Percentiles rank a stretch among this genome's conserved stretches.
Evolutionary conservation across 1,140 invertebrate species (phyloP).

Genomic region (Pentalonia nigronervosa): DNA sequence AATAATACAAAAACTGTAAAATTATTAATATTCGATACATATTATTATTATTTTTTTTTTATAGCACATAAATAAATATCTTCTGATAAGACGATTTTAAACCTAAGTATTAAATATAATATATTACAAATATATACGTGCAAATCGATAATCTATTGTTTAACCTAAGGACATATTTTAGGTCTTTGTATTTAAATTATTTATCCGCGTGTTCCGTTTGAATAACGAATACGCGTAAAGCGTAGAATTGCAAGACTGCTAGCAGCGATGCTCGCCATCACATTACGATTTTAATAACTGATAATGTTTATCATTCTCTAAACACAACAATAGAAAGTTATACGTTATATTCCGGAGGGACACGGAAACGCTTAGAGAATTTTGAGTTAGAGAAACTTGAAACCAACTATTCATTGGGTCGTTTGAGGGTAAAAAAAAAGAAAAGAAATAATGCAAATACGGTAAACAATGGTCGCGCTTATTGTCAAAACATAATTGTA

Average conservation of each 20-base stretch:
- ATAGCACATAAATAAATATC: neutral
- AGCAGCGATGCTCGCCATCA: neutral
- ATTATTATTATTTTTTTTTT: neutral
- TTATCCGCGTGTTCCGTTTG: slow-evolving; percentile 6
- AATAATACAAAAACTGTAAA: neutral
- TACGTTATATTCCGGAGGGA: neutral
- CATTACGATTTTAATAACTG: slow-evolving; percentile 46
- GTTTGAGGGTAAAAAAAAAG: neutral
- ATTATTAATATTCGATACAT: neutral
- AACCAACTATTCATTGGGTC: neutral
- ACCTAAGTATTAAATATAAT: neutral
- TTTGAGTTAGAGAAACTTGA: neutral
- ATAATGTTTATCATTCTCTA: slow-evolving; percentile 40
- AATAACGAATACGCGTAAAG: neutral
- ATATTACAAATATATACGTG: neutral
- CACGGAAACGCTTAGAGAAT: neutral
- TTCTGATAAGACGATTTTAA: neutral
- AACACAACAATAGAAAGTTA: neutral
- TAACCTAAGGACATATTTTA: neutral
- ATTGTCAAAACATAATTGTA: slow-evolving; percentile 16
- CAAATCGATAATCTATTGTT: slow-evolving; percentile 34
- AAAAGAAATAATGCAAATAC: neutral
- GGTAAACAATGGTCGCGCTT: neutral
- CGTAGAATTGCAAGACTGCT: neutral
- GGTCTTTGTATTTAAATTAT: slow-evolving; percentile 34